Base-by-base conservation (phyloP, 2,888 invertebrate genomes). In the Eudasyphora cyanicolor region DNA sequence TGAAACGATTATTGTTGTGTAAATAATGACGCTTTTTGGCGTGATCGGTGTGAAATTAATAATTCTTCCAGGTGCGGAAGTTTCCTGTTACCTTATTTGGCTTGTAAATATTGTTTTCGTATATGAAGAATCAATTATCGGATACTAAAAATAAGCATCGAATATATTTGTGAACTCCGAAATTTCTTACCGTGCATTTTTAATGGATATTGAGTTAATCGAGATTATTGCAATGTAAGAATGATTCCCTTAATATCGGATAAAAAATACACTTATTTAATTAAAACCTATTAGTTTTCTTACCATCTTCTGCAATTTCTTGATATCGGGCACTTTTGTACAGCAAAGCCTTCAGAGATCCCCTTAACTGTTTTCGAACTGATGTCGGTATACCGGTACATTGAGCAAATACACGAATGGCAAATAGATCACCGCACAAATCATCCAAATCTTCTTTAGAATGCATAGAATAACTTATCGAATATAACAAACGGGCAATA, bases 371-470 rank as follows among this genome's bases (percentile, higher is more conserved):
- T 82, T 91, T 91, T 27, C 92, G 91, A 73, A 92, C 91, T 38
- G 92, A 90, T 69, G 89, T 82, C 14, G 92, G 92, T 77, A 92
- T 90, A 64, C 92, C 92, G 67, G 90, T 91, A 24, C 91, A 89
- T 86, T 92, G 91, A 74, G 92, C 92, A 87, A 92, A 90, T 27
- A 92, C 89, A n/a, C 92, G 90, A 64, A 92, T 91, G 75, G 92
- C 92, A 87, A 92, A 91, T 49, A 92, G 88, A 87, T 92, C 92
- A 7, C 92, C 92, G 86, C 92, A 92, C 35, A 92, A 85, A 82
- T 92, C 92, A 81, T 92, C 92, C 32, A 92, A 88, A 82, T 92
- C 92, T 57, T 92, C 92, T 85, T 92, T 92, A 1, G 92, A 89
- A 85, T 92, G 91, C 88, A 92, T 89, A 12, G 91, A 91, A 84